Evolutionary conservation across 2,888 invertebrate species (phyloP).

Genomic region (Spodoptera littoralis): DNA sequence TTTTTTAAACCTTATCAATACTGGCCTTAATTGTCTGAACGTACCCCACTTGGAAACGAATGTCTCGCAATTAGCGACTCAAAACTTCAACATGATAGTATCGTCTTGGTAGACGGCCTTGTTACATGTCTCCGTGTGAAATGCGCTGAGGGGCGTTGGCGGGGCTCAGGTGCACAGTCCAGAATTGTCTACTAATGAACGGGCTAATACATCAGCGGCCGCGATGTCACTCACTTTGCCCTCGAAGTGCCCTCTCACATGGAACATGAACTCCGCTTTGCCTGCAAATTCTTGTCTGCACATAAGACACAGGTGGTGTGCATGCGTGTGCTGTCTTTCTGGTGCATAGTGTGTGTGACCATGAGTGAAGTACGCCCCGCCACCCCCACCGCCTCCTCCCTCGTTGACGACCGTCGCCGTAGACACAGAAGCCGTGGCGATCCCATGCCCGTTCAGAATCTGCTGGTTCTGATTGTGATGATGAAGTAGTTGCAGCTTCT

Average conservation of each 20-base stretch:
- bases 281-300: constrained; percentile 91
- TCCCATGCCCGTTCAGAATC: constrained; percentile 83
- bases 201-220: constrained; percentile 85
- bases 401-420: constrained; percentile 84
- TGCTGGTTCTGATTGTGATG: constrained; percentile 87
- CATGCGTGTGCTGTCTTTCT: constrained; percentile 83
- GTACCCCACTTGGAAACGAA: constrained; percentile 40
- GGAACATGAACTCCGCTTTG: constrained; percentile 92
- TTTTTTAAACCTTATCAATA: constrained; percentile 44
- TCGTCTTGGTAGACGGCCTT: constrained; percentile 83
- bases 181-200: constrained; percentile 87
- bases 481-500: constrained; percentile 83
- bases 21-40: constrained; percentile 44
- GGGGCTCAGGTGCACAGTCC: constrained; percentile 88
- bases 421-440: constrained; percentile 82
- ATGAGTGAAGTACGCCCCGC: constrained; percentile 82
- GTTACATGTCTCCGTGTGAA: constrained; percentile 78
- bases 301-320: constrained; percentile 90
- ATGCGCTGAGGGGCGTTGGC: constrained; percentile 80
- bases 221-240: constrained; percentile 87
- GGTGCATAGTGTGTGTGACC: constrained; percentile 85
- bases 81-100: constrained; percentile 85
- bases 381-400: constrained; percentile 67
- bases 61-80: constrained; percentile 53
- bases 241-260: constrained; percentile 91